Evolutionary conservation across 1,140 invertebrate species (phyloP).

Genomic region (Tenebrio molitor): DNA sequence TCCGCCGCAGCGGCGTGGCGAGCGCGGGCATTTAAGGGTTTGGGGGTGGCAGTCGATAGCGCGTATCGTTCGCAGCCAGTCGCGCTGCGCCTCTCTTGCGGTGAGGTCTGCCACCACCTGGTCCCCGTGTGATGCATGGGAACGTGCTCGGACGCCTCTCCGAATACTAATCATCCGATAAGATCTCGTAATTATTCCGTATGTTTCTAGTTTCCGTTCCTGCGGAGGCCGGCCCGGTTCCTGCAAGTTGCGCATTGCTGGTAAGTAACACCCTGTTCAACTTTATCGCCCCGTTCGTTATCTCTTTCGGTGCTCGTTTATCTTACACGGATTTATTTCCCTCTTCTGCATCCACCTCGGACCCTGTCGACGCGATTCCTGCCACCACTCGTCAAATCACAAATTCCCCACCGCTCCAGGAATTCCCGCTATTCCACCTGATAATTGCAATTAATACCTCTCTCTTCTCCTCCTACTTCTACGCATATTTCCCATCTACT

Average conservation of each 20-base stretch:
- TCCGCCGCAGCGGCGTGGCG: slow-evolving; percentile 50
- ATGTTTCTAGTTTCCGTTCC: slow-evolving; percentile 26
- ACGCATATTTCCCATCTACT: too few species aligned
- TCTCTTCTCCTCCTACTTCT: too few species aligned
- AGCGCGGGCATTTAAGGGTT: slow-evolving; percentile 40
- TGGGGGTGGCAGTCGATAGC: slow-evolving; percentile 56
- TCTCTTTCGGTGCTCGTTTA: slow-evolving; percentile 44
- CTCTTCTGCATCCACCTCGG: slow-evolving; percentile 30
- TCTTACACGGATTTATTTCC: slow-evolving; percentile 41
- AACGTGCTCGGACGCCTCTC: slow-evolving; percentile 17
- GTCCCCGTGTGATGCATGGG: slow-evolving; percentile 25
- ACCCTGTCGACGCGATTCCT: background rate
- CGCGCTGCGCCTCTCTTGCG: slow-evolving; percentile 38
- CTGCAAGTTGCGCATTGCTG: slow-evolving; percentile 46
- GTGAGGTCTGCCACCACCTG: slow-evolving; percentile 35
- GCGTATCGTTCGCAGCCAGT: slow-evolving; percentile 48
- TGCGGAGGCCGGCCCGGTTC: background rate
- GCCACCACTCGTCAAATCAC: too few species aligned
- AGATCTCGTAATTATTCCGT: slow-evolving; percentile 31
- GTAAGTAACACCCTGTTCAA: slow-evolving; percentile 46
- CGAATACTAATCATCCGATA: slow-evolving; percentile 34
- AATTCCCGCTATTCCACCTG: too few species aligned
- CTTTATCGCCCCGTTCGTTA: slow-evolving; percentile 43
- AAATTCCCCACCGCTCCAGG: too few species aligned
- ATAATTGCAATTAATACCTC: too few species aligned